Evolutionary conservation across 2,113 vertebrate species (phyloP).

Genomic region (Spea bombifrons): DNA sequence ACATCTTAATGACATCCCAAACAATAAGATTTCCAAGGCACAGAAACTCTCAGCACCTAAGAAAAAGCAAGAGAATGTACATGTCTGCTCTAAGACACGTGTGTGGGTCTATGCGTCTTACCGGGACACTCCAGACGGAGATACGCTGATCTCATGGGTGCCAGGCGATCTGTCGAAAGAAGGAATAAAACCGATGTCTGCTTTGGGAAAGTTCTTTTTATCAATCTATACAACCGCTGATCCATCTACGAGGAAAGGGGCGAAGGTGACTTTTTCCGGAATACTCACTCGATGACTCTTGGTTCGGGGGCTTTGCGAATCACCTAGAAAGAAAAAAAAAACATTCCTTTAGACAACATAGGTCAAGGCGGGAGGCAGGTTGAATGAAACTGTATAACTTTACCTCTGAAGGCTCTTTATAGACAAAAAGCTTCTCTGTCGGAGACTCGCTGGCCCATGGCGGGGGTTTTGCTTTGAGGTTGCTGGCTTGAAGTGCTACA

Average conservation of each 20-base stretch:
- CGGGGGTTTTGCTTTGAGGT: background rate
- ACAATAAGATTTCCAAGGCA: too few relatives aligned
- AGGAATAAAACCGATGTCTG: accelerated
- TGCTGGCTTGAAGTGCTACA: background rate
- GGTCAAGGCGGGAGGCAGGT: too few relatives aligned
- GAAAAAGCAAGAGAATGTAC: too few relatives aligned
- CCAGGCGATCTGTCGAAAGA: conserved; percentile 71
- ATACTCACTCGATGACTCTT: conserved; percentile 84
- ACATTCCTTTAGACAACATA: background rate
- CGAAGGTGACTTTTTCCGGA: background rate
- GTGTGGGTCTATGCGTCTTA: conserved; percentile 56
- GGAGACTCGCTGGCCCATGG: conserved; percentile 61
- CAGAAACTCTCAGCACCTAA: too few relatives aligned
- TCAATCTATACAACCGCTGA: too few relatives aligned
- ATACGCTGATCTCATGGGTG: conserved; percentile 80
- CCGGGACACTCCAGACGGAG: conserved; percentile 81
- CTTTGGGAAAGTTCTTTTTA: background rate
- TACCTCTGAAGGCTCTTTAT: conserved; percentile 69
- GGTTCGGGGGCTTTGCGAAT: conserved; percentile 72
- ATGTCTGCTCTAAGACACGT: too few relatives aligned
- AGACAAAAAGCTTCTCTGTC: conserved; percentile 69
- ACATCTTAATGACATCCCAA: too few relatives aligned
- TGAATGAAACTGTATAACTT: background rate
- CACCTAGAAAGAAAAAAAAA: conserved; percentile 59
- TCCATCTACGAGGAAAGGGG: accelerated